Evolutionary conservation across 2,888 invertebrate species (phyloP), one percentile per base, ranked within the genome.

Genomic region (Ichneumoninae sp.): DNA sequence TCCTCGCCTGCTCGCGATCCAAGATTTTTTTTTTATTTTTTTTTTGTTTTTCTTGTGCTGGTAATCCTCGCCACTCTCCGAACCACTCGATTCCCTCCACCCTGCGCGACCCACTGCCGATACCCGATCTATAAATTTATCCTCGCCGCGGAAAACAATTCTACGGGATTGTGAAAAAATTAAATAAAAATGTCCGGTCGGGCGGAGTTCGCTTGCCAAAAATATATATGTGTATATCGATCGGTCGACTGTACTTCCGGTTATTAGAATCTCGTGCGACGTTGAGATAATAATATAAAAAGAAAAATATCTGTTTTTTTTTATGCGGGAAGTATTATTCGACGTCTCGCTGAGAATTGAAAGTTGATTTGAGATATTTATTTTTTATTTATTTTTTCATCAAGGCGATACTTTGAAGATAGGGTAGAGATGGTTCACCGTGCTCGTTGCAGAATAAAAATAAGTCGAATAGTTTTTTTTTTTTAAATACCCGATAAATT

Each of bases 21-120:
- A 63, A 44, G 26, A 60, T 22, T 69, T 68, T 26, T 26, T 26
- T 26, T 26, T 68, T 68, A 1, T 26, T 26, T 26, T 26, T 70
- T 22, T 69, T 68, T 26, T 26, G 0, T 26, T 26, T 54, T 26
- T 26, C 60, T 75, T 54, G 50, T 16, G 40, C 75, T 60, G 50
- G 66, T 74, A 71, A 82, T 76, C 30, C 73, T 79, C 73, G 52
- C 74, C 81, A 57, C 66, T 80, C 82, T 50, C 63, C 13, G 44
- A 54, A 47, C n/a, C 65, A 44, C 69, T 73, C 80, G 78, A 81
- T 85, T 76, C 80, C 81, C 69, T 71, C 30, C 3, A 33, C 47
- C 52, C n/a, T 6, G 5, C 19, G 36, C 54, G 33, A 75, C 65
- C 52, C 66, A 74, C 44, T 68, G n/a, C 69, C 76, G 63, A 83